These are phyloP conservation scores for Sphenodon punctatus DNA, from an alignment of 2,797 vertebrate species.

Conservation along the genomic window DNA sequence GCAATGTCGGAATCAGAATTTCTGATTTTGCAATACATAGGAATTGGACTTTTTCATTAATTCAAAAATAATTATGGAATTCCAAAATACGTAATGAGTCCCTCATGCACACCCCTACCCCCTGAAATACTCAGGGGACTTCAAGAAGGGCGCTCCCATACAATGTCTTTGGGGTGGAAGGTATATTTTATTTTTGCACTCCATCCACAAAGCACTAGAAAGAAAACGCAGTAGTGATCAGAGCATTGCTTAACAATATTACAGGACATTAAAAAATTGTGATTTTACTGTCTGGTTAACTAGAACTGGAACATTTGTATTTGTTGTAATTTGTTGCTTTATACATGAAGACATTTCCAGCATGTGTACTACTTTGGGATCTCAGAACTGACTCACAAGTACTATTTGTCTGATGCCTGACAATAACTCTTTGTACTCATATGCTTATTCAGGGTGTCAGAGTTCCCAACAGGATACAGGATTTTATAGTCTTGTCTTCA, in stretches of 20 bases:
- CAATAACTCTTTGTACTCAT: constrained; percentile 46
- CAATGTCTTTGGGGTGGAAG: too few relatives aligned
- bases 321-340: constrained; percentile 23
- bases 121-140: too few relatives aligned
- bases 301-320: constrained; percentile 21
- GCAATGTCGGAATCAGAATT: too few relatives aligned
- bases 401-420: constrained; percentile 21
- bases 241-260: constrained; percentile 1
- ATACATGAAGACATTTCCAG: constrained; percentile 28
- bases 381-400: constrained; percentile 48
- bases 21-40: too few relatives aligned
- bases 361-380: constrained; percentile 28
- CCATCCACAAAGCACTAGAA: too few relatives aligned
- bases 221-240: not conserved
- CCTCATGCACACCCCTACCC: too few relatives aligned
- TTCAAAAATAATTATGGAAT: too few relatives aligned
- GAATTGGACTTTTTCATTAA: too few relatives aligned
- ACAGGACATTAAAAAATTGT: not conserved
- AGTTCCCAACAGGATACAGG: constrained; percentile 33
- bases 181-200: too few relatives aligned
- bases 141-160: too few relatives aligned
- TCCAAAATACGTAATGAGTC: too few relatives aligned
- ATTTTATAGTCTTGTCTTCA: constrained; percentile 36
- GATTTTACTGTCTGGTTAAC: not conserved
- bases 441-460: constrained; percentile 10